phyloP scores from a whole-genome alignment of 2,888 invertebrate genomes.

The Rhogogaster chlorosoma region DNA sequence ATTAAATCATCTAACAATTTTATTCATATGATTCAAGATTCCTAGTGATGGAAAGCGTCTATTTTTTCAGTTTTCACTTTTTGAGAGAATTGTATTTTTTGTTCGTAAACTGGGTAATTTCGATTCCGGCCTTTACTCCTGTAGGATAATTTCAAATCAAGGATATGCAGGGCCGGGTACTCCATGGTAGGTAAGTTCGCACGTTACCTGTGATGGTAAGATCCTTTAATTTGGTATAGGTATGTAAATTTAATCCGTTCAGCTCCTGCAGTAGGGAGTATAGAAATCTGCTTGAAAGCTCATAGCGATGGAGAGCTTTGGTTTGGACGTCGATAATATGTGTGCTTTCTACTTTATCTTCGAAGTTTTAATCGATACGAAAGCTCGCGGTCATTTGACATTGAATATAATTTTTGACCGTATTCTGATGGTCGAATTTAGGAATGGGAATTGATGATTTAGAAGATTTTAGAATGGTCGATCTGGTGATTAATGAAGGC shows the following conservation, averaged over 20 bases:
- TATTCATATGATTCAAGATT: not conserved
- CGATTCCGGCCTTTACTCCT: not conserved
- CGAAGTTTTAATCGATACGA: constrained; percentile 9
- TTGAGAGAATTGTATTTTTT: too few relatives aligned
- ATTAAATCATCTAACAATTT: not conserved
- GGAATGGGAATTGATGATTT: not conserved
- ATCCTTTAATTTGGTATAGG: not conserved
- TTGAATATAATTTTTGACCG: not conserved
- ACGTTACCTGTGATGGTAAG: not conserved
- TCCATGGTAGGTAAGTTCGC: not conserved
- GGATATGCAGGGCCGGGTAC: not conserved
- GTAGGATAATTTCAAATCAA: not conserved
- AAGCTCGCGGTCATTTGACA: not conserved
- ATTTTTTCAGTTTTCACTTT: not conserved
- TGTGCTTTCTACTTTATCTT: constrained; percentile 5
- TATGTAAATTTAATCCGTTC: not conserved
- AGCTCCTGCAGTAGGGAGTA: not conserved
- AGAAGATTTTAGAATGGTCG: not conserved
- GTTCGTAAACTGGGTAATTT: not conserved
- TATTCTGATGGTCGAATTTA: not conserved
- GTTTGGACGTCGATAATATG: constrained; percentile 1
- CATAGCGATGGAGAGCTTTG: not conserved
- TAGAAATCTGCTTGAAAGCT: constrained; percentile 40
- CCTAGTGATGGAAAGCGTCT: not conserved
- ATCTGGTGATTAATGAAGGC: not conserved